Conservation (phyloP, 2,113 vertebrate genomes). For the Fukomys damarensis region DNA sequence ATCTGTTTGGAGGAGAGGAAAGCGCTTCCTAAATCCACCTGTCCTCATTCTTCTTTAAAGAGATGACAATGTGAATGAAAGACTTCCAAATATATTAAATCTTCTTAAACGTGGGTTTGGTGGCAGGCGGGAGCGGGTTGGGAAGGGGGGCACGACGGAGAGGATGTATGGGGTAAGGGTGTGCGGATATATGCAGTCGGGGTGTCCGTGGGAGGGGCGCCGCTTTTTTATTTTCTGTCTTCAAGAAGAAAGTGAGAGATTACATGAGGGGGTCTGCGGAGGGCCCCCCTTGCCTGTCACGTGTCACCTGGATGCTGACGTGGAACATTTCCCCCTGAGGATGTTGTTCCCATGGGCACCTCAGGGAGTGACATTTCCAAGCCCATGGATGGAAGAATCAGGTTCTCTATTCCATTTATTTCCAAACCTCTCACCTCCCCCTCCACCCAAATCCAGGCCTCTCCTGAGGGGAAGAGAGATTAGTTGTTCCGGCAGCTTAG, state of each 20-base stretch:
- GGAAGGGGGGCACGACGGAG: background rate
- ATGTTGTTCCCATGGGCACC: background rate
- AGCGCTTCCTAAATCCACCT: slow-evolving; percentile 73
- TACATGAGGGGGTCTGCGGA: background rate
- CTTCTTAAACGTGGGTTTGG: background rate
- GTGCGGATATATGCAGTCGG: background rate
- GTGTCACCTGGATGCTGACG: background rate
- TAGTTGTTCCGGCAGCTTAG: background rate
- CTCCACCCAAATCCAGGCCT: background rate
- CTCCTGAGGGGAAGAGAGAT: background rate
- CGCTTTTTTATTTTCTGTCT: slow-evolving; percentile 8
- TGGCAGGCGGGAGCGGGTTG: background rate
- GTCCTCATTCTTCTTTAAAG: slow-evolving; percentile 80
- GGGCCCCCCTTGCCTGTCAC: background rate
- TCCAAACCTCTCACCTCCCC: background rate
- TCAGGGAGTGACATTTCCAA: background rate
- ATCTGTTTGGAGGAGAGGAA: slow-evolving; percentile 68
- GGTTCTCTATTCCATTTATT: background rate
- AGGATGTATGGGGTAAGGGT: background rate
- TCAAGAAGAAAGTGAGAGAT: background rate
- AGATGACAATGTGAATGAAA: slow-evolving; percentile 47
- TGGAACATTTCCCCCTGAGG: rapidly evolving
- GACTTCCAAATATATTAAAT: slow-evolving; percentile 51
- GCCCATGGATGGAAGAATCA: background rate
- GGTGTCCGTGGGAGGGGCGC: background rate